Evolutionary conservation across 2,113 vertebrate species (phyloP).

Genomic region (Lophura nycthemera): DNA sequence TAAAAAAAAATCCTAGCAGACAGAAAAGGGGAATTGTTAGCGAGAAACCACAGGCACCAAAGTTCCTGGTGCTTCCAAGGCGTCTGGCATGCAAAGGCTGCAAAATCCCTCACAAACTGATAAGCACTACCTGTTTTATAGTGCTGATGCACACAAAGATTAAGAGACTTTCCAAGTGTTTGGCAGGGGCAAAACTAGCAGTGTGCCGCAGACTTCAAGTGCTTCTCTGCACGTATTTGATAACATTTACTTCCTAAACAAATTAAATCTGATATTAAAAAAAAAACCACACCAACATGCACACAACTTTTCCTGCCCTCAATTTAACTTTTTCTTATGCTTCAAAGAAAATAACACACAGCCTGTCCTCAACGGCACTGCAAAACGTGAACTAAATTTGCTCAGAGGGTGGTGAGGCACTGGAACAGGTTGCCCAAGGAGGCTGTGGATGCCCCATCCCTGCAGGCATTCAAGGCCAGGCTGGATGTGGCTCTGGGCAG

Average conservation of each 20-base stretch:
- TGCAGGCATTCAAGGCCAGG: too few relatives aligned
- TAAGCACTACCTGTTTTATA: not conserved
- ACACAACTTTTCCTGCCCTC: not conserved
- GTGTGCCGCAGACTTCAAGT: not conserved
- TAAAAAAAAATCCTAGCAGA: slow-evolving; percentile 42
- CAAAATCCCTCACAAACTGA: not conserved
- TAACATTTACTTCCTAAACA: slow-evolving; percentile 37
- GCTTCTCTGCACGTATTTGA: not conserved
- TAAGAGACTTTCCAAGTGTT: not conserved
- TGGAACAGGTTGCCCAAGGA: too few relatives aligned
- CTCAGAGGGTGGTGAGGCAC: not conserved
- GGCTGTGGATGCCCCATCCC: too few relatives aligned
- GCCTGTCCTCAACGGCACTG: not conserved
- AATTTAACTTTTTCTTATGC: not conserved
- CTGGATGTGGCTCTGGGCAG: too few relatives aligned
- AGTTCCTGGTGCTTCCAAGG: not conserved
- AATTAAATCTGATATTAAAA: slow-evolving; percentile 26
- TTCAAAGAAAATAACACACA: not conserved
- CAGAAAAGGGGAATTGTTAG: slow-evolving; percentile 51
- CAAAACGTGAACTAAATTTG: not conserved
- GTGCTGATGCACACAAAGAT: not conserved
- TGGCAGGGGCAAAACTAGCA: not conserved
- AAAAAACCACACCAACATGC: not conserved
- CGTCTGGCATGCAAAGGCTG: not conserved
- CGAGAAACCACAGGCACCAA: slow-evolving; percentile 15